phyloP scores from a whole-genome alignment of 2,888 invertebrate species.

The Lepidochitona cinerea region DNA sequence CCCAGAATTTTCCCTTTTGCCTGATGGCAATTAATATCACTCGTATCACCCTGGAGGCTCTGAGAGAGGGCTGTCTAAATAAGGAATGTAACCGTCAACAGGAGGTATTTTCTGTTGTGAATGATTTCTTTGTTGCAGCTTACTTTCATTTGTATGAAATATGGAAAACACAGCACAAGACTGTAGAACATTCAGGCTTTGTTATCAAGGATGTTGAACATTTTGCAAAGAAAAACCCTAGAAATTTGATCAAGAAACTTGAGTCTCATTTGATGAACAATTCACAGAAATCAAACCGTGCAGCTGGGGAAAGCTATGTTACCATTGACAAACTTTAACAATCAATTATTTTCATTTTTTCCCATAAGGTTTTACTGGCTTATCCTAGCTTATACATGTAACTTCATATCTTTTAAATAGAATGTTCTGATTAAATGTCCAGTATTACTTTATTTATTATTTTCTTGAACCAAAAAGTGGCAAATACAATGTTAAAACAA shows the following conservation, averaged over 20 bases:
- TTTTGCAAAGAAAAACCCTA: neutral
- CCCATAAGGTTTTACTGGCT: too few relatives aligned
- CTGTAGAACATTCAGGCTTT: constrained; percentile 73
- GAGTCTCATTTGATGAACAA: neutral
- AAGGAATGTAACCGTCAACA: constrained; percentile 71
- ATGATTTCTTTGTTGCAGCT: constrained; percentile 72
- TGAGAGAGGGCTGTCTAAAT: constrained; percentile 73
- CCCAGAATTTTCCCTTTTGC: constrained; percentile 74
- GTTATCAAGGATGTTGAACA: constrained; percentile 72
- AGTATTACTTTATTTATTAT: too few relatives aligned
- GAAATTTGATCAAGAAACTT: neutral
- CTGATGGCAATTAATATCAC: constrained; percentile 75
- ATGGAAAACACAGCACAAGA: constrained; percentile 73
- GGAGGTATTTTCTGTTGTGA: constrained; percentile 70
- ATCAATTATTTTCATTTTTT: too few relatives aligned
- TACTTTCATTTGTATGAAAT: constrained; percentile 70
- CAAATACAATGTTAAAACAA: too few relatives aligned
- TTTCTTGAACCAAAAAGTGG: too few relatives aligned
- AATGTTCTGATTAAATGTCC: too few relatives aligned
- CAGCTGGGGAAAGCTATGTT: too few relatives aligned
- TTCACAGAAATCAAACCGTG: neutral
- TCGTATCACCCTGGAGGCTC: constrained; percentile 72
- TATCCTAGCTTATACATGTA: too few relatives aligned
- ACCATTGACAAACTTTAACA: too few relatives aligned
- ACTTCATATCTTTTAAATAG: too few relatives aligned